Conservation (phyloP, 1,140 invertebrate species). For the Eumaeus atala region DNA sequence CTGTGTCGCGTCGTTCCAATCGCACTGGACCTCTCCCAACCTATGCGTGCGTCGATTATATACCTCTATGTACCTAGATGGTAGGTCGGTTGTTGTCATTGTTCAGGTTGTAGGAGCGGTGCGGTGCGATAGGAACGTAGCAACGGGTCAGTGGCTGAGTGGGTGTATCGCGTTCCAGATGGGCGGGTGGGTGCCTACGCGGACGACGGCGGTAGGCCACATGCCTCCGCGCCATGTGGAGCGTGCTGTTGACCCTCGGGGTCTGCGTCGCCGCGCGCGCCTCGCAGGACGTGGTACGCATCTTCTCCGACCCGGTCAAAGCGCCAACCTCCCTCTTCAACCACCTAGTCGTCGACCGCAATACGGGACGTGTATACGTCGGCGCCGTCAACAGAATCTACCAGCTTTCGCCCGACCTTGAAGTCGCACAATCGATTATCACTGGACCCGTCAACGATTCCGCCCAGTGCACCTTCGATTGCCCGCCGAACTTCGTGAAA, state of each 20-base stretch:
- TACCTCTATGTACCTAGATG: neutral
- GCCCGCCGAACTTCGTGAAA: conserved; percentile 81
- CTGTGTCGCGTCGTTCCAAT: conserved; percentile 55
- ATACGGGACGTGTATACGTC: conserved; percentile 92
- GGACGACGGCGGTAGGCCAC: conserved; percentile 62
- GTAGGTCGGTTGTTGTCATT: conserved; percentile 15
- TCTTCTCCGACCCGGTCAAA: conserved; percentile 78
- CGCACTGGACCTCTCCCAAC: conserved; percentile 63
- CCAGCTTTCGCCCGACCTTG: conserved; percentile 91
- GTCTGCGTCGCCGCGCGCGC: conserved; percentile 62
- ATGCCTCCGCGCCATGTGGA: conserved; percentile 68
- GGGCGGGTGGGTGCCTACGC: conserved; percentile 51
- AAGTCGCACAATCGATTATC: conserved; percentile 82
- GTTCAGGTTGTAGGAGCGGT: conserved; percentile 43
- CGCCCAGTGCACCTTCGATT: conserved; percentile 91
- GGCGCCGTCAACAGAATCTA: conserved; percentile 96
- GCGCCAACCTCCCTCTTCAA: conserved; percentile 78
- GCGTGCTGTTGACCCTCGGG: conserved; percentile 69
- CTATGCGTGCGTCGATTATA: conserved; percentile 27
- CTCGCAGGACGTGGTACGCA: conserved; percentile 78
- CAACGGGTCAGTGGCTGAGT: conserved; percentile 58
- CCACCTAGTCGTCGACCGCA: conserved; percentile 93
- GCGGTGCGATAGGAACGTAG: conserved; percentile 62
- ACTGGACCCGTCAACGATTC: conserved; percentile 95
- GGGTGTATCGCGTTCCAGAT: conserved; percentile 66